Evolutionary conservation across 2,888 invertebrate genomes (phyloP).

Genomic region (Elmis aenea): DNA sequence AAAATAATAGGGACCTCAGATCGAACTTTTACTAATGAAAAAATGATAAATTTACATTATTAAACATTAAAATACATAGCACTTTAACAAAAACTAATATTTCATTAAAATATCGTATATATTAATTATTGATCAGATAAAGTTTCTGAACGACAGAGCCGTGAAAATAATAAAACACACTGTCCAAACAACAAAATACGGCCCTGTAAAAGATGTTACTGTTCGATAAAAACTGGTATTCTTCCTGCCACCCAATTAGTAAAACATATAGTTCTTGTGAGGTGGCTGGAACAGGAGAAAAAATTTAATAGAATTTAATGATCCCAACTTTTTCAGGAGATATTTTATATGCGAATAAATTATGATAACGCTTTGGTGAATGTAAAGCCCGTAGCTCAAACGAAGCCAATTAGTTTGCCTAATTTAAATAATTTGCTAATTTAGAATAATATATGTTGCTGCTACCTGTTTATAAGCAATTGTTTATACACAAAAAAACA

Average conservation of each 20-base stretch:
- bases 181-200: no score
- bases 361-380: conserved; percentile 10
- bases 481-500: conserved; percentile 9
- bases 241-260: conserved; percentile 31
- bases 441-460: conserved; percentile 11
- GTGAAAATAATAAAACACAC: no score
- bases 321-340: conserved; percentile 16
- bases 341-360: conserved; percentile 18
- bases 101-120: no score
- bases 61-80: no score
- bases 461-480: conserved; percentile 12
- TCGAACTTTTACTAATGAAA: no score
- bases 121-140: no score
- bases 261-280: conserved; percentile 26
- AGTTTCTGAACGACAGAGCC: no score
- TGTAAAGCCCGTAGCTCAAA: no score
- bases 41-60: no score
- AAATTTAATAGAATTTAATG: conserved; percentile 26
- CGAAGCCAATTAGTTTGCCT: conserved; percentile 16
- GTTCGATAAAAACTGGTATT: conserved; percentile 27
- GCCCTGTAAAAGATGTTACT: no score
- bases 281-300: conserved; percentile 24
- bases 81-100: no score
- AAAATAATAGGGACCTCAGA: no score
- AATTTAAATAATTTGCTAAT: conserved; percentile 19